These are phyloP conservation scores for Lycaena phlaeas DNA, from an alignment of 2,888 invertebrate species.

Conservation along the genomic window DNA sequence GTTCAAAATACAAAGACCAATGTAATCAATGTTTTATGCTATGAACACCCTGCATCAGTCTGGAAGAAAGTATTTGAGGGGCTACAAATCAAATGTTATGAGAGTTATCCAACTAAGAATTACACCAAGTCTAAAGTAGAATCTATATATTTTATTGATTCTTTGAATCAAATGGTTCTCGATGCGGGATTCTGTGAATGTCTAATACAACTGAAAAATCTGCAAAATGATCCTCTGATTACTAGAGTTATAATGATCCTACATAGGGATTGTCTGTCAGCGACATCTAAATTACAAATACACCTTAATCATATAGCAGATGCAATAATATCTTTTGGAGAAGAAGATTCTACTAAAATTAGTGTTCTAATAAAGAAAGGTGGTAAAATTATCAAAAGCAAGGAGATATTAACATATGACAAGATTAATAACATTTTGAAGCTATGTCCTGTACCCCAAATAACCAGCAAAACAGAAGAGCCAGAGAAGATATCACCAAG, in stretches of 20 bases:
- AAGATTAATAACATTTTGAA: conserved; percentile 36
- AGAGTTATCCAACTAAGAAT: conserved; percentile 28
- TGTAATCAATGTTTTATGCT: conserved; percentile 39
- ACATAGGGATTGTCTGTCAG: conserved; percentile 63
- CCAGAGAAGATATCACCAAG: conserved; percentile 49
- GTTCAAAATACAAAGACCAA: conserved; percentile 29
- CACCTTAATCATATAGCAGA: conserved; percentile 60
- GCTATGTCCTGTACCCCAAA: conserved; percentile 34
- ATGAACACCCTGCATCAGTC: conserved; percentile 39
- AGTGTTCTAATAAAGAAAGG: conserved; percentile 60
- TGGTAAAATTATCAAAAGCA: conserved; percentile 64
- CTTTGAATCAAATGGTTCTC: conserved; percentile 55
- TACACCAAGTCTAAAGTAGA: conserved; percentile 29
- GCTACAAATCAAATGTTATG: conserved; percentile 28
- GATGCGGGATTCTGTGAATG: conserved; percentile 47
- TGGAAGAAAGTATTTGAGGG: conserved; percentile 44
- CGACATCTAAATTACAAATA: conserved; percentile 43
- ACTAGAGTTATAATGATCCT: conserved; percentile 46
- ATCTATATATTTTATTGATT: conserved; percentile 47
- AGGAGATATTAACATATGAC: conserved; percentile 47
- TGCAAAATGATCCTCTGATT: conserved; percentile 32
- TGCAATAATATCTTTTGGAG: conserved; percentile 44
- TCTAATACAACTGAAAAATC: conserved; percentile 32
- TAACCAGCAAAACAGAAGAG: conserved; percentile 35
- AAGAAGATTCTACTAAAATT: conserved; percentile 31